Conservation (phyloP, 2,113 vertebrate species). For the Cariama cristata region DNA sequence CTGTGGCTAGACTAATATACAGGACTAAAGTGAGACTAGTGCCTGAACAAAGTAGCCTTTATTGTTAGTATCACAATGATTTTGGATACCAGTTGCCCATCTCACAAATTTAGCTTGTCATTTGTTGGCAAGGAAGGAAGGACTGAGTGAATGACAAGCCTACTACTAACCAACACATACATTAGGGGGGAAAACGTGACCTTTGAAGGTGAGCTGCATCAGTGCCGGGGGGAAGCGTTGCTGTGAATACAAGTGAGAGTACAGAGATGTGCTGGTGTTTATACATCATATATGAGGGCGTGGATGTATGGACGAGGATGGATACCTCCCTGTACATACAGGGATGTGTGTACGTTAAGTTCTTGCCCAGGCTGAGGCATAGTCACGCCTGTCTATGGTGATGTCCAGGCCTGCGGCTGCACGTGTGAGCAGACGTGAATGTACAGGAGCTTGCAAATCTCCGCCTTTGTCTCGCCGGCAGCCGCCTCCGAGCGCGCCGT, state of each 20-base stretch:
- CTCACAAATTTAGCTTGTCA: neutral
- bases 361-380: neutral
- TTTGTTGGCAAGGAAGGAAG: neutral
- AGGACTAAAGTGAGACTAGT: neutral
- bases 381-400: fast-evolving
- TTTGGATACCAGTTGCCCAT: neutral
- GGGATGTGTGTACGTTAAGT: fast-evolving
- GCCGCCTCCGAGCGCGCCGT: neutral
- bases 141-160: neutral
- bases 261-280: neutral
- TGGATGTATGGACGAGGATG: neutral
- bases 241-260: neutral
- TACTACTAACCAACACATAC: fast-evolving
- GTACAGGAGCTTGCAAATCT: fast-evolving
- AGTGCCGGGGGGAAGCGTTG: neutral
- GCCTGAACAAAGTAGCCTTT: neutral
- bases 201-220: conserved; percentile 3
- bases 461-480: neutral
- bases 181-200: neutral
- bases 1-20: neutral
- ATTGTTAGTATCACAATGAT: neutral
- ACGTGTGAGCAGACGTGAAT: fast-evolving
- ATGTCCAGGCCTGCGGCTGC: neutral
- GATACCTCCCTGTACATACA: neutral
- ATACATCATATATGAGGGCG: neutral